Conservation (phyloP, 2,113 vertebrate genomes). For the Archilochus colubris region DNA sequence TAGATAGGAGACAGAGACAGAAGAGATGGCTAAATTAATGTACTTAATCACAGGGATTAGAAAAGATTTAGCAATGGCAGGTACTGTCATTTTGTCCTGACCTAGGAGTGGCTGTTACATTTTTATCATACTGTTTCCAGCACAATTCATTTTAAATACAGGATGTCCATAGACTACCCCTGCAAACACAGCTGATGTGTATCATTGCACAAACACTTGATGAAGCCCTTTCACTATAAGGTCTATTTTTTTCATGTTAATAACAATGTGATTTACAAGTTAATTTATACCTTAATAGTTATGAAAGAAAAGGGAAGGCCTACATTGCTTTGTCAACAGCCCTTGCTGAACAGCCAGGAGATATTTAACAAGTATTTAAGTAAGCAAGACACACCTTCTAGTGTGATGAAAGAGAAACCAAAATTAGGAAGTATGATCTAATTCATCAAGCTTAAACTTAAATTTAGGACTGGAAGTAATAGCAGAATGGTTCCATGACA, state of each 20-base stretch:
- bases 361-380: not conserved
- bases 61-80: slow-evolving; percentile 3
- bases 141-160: slow-evolving; percentile 4
- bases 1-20: slow-evolving; percentile 9
- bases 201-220: slow-evolving; percentile 9
- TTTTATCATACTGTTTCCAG: slow-evolving; percentile 41
- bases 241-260: not conserved
- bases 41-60: slow-evolving; percentile 52
- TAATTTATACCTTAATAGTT: slow-evolving; percentile 6
- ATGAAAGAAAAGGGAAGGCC: not conserved
- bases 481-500: not conserved
- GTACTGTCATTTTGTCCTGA: slow-evolving; percentile 24
- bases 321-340: not conserved
- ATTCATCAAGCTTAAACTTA: slow-evolving; percentile 13
- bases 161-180: not conserved
- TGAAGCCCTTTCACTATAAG: not conserved
- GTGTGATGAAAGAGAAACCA: slow-evolving; percentile 29
- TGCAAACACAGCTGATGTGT: not conserved
- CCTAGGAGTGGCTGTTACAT: slow-evolving; percentile 12
- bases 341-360: not conserved
- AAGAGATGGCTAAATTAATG: slow-evolving; percentile 16
- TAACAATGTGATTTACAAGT: not conserved
- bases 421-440: slow-evolving; percentile 16
- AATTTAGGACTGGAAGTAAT: slow-evolving; percentile 8
- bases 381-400: slow-evolving; percentile 21